A percentile compares a stretch with the other conserved stretches of the same genome.
phyloP scores from a whole-genome alignment of 1,140 invertebrate genomes.

The Pogonomyrmex barbatus region DNA sequence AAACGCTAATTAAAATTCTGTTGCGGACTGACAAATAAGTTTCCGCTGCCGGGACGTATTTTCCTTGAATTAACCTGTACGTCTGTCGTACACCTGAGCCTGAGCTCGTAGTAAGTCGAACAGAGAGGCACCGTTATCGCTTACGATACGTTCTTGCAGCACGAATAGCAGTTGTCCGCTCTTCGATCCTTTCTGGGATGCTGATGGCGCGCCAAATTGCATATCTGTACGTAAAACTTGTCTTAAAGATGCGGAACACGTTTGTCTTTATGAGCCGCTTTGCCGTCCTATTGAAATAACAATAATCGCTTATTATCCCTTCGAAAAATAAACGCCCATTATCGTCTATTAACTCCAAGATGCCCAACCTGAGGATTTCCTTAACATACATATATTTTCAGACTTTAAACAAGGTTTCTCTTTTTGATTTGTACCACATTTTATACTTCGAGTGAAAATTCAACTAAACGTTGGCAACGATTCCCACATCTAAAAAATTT shows the following conservation, averaged over 20 bases:
- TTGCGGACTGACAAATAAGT: background rate
- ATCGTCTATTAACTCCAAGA: conserved; percentile 7
- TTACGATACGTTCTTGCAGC: conserved; percentile 56
- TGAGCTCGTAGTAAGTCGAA: conserved; percentile 45
- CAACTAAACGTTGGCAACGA: background rate
- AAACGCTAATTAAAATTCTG: conserved; percentile 7
- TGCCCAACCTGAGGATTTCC: background rate
- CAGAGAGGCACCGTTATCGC: conserved; percentile 61
- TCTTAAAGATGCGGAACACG: conserved; percentile 31
- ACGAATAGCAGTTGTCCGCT: conserved; percentile 40
- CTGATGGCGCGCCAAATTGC: conserved; percentile 37
- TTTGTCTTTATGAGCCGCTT: conserved; percentile 29
- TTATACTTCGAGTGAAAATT: background rate
- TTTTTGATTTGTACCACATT: background rate
- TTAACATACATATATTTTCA: conserved; percentile 16
- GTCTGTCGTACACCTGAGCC: conserved; percentile 32
- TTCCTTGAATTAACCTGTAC: conserved; percentile 15
- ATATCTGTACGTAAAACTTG: conserved; percentile 42
- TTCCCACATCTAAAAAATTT: background rate
- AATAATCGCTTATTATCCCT: conserved; percentile 19
- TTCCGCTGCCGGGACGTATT: background rate
- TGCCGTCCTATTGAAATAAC: conserved; percentile 25
- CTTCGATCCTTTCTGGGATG: conserved; percentile 45
- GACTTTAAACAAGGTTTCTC: conserved; percentile 1
- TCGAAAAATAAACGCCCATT: conserved; percentile 7